Evolutionary conservation across 1,140 invertebrate genomes (phyloP).

Genomic region (Doryteuthis pealeii): DNA sequence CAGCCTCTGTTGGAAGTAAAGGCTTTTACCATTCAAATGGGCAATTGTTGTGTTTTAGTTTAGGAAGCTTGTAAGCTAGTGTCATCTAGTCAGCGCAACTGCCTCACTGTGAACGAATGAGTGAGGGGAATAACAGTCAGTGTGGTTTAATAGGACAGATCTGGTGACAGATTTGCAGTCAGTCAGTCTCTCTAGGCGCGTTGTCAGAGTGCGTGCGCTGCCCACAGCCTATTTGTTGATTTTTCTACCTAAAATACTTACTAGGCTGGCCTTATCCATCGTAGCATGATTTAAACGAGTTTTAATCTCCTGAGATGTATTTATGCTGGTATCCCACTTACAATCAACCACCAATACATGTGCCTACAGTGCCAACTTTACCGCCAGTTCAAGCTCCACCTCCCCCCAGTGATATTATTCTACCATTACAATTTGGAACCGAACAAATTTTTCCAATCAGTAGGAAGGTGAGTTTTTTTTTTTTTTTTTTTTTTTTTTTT

Average conservation of each 20-base stretch:
- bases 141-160: background rate
- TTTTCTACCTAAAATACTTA: too few relatives aligned
- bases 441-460: conserved; percentile 9
- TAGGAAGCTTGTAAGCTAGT: too few relatives aligned
- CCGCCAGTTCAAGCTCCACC: background rate
- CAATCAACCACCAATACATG: background rate
- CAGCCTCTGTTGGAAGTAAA: too few relatives aligned
- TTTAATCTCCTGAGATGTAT: conserved; percentile 12
- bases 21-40: too few relatives aligned
- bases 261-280: too few relatives aligned
- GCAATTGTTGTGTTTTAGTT: too few relatives aligned
- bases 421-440: background rate
- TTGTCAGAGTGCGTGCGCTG: background rate
- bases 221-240: background rate
- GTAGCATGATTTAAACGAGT: too few relatives aligned
- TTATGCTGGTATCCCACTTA: conserved; percentile 17
- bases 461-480: conserved; percentile 8
- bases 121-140: too few relatives aligned
- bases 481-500: too few relatives aligned
- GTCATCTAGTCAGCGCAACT: too few relatives aligned
- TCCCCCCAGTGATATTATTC: background rate
- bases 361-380: background rate
- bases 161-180: background rate
- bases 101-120: too few relatives aligned
- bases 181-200: background rate